Evolutionary conservation across 2,113 vertebrate species (phyloP).

Genomic region (Tiliqua scincoides): DNA sequence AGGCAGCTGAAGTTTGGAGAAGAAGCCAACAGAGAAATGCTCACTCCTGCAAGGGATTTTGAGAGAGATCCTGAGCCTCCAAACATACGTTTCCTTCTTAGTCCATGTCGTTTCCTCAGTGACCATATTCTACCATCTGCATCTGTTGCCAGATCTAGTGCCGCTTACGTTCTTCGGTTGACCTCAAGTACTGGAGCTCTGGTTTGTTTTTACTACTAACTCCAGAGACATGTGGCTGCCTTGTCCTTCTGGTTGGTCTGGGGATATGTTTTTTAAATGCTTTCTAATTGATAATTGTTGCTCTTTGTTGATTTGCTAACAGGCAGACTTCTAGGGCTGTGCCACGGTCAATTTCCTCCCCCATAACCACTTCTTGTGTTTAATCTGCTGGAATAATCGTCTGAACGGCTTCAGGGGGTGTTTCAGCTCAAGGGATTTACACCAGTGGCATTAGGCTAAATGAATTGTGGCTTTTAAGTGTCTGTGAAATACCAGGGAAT

Average conservation of each 20-base stretch:
- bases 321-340: neutral
- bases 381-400: conserved; percentile 19
- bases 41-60: neutral
- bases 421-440: conserved; percentile 16
- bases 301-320: neutral
- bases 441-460: conserved; percentile 15
- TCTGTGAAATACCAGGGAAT: neutral
- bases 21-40: neutral
- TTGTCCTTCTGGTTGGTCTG: neutral
- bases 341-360: neutral
- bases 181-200: neutral
- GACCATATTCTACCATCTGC: neutral
- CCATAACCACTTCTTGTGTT: neutral
- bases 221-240: neutral
- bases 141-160: neutral
- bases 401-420: conserved; percentile 12
- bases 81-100: neutral
- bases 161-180: neutral
- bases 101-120: neutral
- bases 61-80: neutral
- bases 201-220: neutral
- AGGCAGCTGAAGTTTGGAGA: neutral
- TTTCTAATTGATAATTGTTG: neutral
- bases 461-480: conserved; percentile 1
- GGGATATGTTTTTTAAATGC: neutral